Conservation (phyloP, 2,888 invertebrate species). For the Catotricha subobsoleta region DNA sequence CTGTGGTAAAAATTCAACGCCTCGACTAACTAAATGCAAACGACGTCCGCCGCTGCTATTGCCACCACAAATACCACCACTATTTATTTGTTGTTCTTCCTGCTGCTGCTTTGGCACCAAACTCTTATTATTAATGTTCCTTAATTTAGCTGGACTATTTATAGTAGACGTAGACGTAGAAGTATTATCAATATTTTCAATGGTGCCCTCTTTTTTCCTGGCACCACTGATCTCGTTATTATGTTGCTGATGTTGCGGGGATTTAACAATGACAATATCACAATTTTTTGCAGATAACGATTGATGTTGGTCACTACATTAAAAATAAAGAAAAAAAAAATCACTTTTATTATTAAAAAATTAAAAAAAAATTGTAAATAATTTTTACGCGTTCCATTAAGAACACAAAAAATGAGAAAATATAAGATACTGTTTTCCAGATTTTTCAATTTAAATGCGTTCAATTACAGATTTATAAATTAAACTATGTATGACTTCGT, state of each 20-base stretch:
- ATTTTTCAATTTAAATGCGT: too few species aligned
- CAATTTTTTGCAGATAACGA: not conserved
- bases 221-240: not conserved
- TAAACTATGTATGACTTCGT: too few species aligned
- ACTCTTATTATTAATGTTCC: too few species aligned
- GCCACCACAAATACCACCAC: too few species aligned
- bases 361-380: not conserved
- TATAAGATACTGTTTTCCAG: too few species aligned
- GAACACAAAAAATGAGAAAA: not conserved
- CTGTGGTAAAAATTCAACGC: conserved; percentile 13
- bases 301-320: conserved; percentile 1
- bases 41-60: conserved; percentile 10
- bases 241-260: too few species aligned
- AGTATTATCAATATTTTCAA: not conserved
- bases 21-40: conserved; percentile 12
- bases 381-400: not conserved
- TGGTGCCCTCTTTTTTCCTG: not conserved
- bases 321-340: not conserved
- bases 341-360: not conserved
- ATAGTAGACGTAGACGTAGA: not conserved
- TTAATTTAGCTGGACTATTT: too few species aligned
- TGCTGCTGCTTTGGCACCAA: too few species aligned
- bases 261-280: conserved; percentile 3
- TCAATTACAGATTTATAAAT: too few species aligned
- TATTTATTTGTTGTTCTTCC: too few species aligned